Percentiles rank a stretch among this genome's conserved stretches.
Conservation (phyloP, 2,888 invertebrate genomes). For the Scaptomyza flava region DNA sequence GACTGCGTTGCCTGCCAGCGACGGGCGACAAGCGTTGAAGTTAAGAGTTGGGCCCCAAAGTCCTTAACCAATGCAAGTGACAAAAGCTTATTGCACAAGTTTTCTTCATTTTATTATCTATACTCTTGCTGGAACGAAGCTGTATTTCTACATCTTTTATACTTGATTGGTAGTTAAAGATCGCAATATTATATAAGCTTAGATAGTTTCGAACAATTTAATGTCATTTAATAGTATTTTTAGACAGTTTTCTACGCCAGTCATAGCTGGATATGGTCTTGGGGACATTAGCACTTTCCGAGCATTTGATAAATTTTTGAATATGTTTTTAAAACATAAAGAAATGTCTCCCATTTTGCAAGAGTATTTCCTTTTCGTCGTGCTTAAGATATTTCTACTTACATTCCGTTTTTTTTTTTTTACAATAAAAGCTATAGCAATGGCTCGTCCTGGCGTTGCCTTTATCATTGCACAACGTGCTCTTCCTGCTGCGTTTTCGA, state of each 20-base stretch:
- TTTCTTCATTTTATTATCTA: constrained; percentile 15
- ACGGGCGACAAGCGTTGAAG: constrained; percentile 8
- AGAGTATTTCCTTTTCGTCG: neutral
- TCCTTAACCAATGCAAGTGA: constrained; percentile 59
- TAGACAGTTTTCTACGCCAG: no score
- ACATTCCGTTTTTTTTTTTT: neutral
- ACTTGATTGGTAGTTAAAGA: neutral
- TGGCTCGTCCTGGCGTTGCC: constrained; percentile 21
- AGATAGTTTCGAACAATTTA: no score
- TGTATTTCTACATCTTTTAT: neutral
- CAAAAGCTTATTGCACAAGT: constrained; percentile 69
- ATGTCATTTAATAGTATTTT: no score
- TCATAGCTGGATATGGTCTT: no score
- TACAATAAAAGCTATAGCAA: neutral
- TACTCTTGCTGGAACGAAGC: constrained; percentile 5
- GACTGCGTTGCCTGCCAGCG: constrained; percentile 50
- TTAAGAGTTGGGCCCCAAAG: neutral
- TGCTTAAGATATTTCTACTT: neutral
- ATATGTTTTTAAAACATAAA: neutral
- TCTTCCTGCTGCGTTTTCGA: neutral
- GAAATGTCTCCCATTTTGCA: neutral
- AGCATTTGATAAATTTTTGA: neutral
- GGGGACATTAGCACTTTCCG: no score
- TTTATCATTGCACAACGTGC: constrained; percentile 29
- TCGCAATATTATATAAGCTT: no score